Base-by-base conservation (phyloP, 1,140 invertebrate genomes). In the Nautilus pompilius region DNA sequence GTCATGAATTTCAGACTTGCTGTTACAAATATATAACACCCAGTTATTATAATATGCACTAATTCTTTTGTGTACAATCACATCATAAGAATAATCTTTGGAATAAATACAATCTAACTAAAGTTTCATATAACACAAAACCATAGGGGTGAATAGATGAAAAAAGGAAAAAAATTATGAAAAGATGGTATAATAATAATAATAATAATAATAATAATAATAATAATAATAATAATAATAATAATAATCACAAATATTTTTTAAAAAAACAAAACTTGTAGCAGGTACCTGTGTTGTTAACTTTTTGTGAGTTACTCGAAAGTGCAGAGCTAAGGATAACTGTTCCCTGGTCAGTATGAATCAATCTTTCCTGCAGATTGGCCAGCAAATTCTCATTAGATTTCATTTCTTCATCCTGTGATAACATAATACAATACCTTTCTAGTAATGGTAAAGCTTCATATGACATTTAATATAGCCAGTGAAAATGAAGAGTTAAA, bases 331-430 rank as follows among this genome's bases (percentile, higher is more conserved):
- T 71, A 5, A 82, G 63, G 13, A 82, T 68, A 5, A 79, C 72
- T 58, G 75, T 72, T 24, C 78, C 78, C 28, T 79, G 76, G 58
- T 82, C 81, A 29, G 78, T 80, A 36, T 80, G 77, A 22, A 82
- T 69, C 6, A 81, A 70, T 45, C 80, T 58, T 60, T 81, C 80
- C 63, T 82, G 79, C 15, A 82, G 65, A 65, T 80, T 81, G 17
- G 80, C 77, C 63, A 82, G 64, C 29, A 82, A 66, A 53, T 53
- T 53, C 17, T 53, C 49, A 53, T 24, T 53, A 15, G 17, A 22
- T 53, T 53, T 53, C 17, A 13, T 6, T 20, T 53, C 49, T 53
- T 53, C 49, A 53, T 53, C 49, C 49, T 53, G 22, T 15, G 26
- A 49, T 20, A 41, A 41, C 36, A 41, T 10, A 10, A 41, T 41